Evolutionary conservation across 2,888 invertebrate genomes (phyloP), one percentile per base, ranked within the genome.

Genomic region (Xanthia icteritia): DNA sequence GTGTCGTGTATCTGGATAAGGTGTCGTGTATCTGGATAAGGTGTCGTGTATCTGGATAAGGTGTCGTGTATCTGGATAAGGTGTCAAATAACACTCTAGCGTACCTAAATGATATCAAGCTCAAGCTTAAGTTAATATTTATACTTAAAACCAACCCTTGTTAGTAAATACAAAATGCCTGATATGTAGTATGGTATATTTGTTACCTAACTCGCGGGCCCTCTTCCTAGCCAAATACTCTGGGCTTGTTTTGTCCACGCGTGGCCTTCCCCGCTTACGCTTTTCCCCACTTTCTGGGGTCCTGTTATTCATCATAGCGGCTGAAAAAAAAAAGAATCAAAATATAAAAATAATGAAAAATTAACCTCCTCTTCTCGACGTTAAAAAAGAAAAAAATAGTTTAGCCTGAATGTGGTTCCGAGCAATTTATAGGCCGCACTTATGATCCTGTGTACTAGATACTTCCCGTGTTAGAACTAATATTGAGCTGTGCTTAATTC

Each of bases 181-280:
- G 60, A 27, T 31, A 31, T 27, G 17, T n/a, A 56, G 8, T 20
- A 54, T 31, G n/a, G n/a, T 17, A 45, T 31, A 20, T 36, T n/a
- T 75, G 67, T 89, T 76, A 95, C 96, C 96, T 27, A 94, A 82
- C 73, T 96, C 96, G 69, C 95, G 91, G 0, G 94, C 94, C 31
- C 93, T 88, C 79, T 95, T 95, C 85, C 96, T 90, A 66, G 95
- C 96, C 76, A 96, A 75, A 83, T 96, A 96, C 69, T 96, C 96
- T 0, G 96, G 95, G 79, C 95, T 95, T 2, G 95, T 96, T 85
- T 96, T 96, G 91, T 96, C 96, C 45, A 96, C 94, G 20, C 96
- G 88, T 39, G 96, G 96, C 9, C 96, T 88, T 2, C 95, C 95
- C 0, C 95, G 91, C 87, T 95, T 95, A 64, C 95, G 91, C 76